These are phyloP conservation scores for Natrix natrix DNA, from an alignment of 2,797 vertebrate species.

Conservation along the genomic window DNA sequence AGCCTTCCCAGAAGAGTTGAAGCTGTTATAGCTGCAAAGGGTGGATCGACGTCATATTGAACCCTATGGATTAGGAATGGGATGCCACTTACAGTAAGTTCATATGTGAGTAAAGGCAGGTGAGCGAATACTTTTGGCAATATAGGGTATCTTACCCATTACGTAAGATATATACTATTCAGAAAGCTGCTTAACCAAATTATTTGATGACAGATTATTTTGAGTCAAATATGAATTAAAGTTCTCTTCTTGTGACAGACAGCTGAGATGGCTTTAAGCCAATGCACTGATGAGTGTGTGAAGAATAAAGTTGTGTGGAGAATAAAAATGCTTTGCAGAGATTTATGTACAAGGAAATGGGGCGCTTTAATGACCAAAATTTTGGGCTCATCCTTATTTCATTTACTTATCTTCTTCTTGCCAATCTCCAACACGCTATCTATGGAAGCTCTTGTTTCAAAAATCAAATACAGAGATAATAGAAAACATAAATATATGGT, in stretches of 20 bases:
- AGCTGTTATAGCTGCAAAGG: no score
- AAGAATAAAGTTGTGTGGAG: conserved; percentile 26
- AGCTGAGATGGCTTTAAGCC: conserved; percentile 22
- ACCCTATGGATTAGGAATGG: no score
- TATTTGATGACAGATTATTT: conserved; percentile 22
- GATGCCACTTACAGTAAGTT: no score
- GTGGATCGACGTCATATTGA: no score
- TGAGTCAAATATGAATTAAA: conserved; percentile 28
- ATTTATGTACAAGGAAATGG: conserved; percentile 44
- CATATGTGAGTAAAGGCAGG: no score
- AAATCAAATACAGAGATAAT: conserved; percentile 39
- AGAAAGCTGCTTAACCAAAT: conserved; percentile 22
- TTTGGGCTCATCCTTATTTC: conserved; percentile 38
- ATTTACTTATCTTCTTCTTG: neutral
- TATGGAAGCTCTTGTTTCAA: conserved; percentile 19
- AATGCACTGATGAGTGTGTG: conserved; percentile 22
- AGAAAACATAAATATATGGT: conserved; percentile 56
- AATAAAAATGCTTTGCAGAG: conserved; percentile 26
- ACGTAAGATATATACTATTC: conserved; percentile 25
- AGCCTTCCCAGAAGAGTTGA: no score
- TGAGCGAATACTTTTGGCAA: no score
- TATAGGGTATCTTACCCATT: neutral
- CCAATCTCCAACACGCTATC: conserved; percentile 34
- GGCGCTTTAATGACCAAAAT: conserved; percentile 8
- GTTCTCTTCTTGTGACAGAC: conserved; percentile 31